These are phyloP conservation scores for Ranitomeya variabilis DNA, from an alignment of 2,113 vertebrate genomes.

Conservation along the genomic window DNA sequence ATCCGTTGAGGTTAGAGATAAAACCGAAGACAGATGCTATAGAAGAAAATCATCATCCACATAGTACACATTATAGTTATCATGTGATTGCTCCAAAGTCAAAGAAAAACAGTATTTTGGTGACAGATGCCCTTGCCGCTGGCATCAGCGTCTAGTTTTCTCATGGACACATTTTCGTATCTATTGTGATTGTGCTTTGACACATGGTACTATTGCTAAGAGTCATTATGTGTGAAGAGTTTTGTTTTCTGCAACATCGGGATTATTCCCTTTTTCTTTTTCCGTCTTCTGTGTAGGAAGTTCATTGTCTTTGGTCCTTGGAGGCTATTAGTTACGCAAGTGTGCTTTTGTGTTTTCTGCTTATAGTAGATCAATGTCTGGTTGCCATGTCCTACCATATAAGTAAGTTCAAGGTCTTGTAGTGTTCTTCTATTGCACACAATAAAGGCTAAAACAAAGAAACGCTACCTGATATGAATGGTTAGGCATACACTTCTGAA, in stretches of 20 bases:
- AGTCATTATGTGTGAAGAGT: neutral
- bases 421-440: neutral
- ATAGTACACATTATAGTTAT: too few relatives aligned
- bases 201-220: neutral
- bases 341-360: neutral
- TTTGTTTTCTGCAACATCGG: too few relatives aligned
- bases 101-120: neutral
- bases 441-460: neutral
- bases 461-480: neutral
- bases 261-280: neutral
- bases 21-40: too few relatives aligned
- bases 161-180: too few relatives aligned
- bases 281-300: too few relatives aligned
- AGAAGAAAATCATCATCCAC: too few relatives aligned
- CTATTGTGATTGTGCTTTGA: neutral
- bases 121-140: neutral
- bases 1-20: too few relatives aligned
- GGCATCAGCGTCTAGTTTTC: neutral
- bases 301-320: neutral
- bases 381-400: neutral
- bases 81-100: neutral
- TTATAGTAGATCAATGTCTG: neutral
- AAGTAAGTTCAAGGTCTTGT: neutral
- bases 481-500: neutral
- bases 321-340: neutral